Evolutionary conservation across 2,113 vertebrate species (phyloP), one percentile per base, ranked within the genome.

Genomic region (Cololabis saira): DNA sequence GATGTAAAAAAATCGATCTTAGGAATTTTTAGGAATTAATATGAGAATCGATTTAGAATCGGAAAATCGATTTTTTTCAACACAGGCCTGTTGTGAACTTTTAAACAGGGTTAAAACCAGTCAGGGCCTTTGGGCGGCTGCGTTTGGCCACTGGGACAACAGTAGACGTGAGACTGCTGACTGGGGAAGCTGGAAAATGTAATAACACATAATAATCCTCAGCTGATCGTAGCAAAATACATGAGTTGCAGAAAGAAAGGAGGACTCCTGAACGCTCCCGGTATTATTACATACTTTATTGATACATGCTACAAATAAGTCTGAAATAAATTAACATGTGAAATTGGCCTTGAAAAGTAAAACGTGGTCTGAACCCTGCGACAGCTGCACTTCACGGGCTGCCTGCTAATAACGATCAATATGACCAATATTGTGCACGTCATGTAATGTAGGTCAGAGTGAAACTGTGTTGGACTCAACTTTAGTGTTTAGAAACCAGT

Each of bases 351-450:
- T 76, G 2, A 85, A 82, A 76, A 67, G 9, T 4, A 67, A 52
- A n/a, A 65, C 51, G 27, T 61, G 67, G 53, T 74, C 53, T 21
- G 12, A 75, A 83, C 63, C 64, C 69, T 4, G 51, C 12, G 37
- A 67, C 68, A 16, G 51, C 80, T 27, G n/a, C 18, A 1, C 48
- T 62, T 21, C 4, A 43, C 1, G 18, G 13, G 59, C 61, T 7
- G 57, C 19, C 65, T 43, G 33, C 74, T 74, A 76, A 79, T 45
- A 74, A 82, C 48, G 85, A 92, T 92, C 89, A 89, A 90, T 89
- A 87, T 91, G 87, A 91, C 91, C 91, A 81, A 81, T 67, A 79
- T 7, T 37, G 6, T 76, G 59, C 71, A 79, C 63, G 18, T 74
- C 57, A 70, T 71, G 76, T 84, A 76, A 87, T 70, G 65, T 10